Evolutionary conservation across 2,797 vertebrate genomes (phyloP).

Genomic region (Microchirus variegatus): DNA sequence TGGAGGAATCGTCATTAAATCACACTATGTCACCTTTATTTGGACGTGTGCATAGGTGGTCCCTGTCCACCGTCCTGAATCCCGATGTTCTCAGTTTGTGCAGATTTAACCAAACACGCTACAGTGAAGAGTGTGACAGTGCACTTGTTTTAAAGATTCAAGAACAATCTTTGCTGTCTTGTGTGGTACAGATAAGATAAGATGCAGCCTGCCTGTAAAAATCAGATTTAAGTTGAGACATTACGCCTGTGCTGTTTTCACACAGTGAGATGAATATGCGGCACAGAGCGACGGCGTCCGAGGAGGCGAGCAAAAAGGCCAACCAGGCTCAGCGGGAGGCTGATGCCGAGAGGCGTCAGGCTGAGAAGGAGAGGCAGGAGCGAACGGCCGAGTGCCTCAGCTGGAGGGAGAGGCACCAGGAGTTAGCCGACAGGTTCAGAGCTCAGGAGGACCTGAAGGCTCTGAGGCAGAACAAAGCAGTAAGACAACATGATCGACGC

Average conservation of each 20-base stretch:
- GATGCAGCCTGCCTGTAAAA: too few relatives aligned
- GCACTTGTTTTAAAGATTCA: too few relatives aligned
- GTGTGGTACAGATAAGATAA: too few relatives aligned
- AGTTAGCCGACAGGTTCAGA: slow-evolving; percentile 54
- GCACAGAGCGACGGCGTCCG: slow-evolving; percentile 58
- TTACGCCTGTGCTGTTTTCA: background rate
- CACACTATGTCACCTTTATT: background rate
- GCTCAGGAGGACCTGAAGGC: slow-evolving; percentile 75
- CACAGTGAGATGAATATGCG: slow-evolving; percentile 69
- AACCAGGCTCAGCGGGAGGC: slow-evolving; percentile 67
- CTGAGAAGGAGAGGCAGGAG: slow-evolving; percentile 71
- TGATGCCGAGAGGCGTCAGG: slow-evolving; percentile 66
- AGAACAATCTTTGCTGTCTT: too few relatives aligned
- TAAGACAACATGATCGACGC: background rate
- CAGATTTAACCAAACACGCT: slow-evolving; percentile 1
- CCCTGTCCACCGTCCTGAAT: background rate
- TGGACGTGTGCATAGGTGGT: background rate
- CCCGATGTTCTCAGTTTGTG: slow-evolving; percentile 12
- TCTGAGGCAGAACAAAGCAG: slow-evolving; percentile 77
- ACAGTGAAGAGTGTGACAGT: background rate
- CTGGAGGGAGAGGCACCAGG: slow-evolving; percentile 77
- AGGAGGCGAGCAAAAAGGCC: slow-evolving; percentile 68
- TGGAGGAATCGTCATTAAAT: slow-evolving; percentile 1
- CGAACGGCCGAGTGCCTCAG: slow-evolving; percentile 68
- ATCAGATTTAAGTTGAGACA: too few relatives aligned